These are phyloP conservation scores for Pogoniulus pusillus DNA, from an alignment of 2,797 vertebrate genomes.

Conservation along the genomic window DNA sequence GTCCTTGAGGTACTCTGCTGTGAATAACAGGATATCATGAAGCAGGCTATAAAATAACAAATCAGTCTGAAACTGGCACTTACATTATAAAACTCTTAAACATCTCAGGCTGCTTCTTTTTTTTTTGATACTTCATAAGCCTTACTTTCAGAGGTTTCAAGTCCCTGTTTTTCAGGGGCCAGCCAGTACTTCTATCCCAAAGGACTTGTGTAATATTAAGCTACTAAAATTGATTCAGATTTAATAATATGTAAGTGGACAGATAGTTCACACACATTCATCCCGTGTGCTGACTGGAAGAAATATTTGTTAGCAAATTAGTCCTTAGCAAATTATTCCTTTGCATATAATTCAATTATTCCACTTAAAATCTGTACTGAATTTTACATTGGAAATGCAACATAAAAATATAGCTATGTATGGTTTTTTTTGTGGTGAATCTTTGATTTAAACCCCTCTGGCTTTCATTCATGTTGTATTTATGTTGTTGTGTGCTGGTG, in stretches of 20 bases:
- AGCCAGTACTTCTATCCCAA: conserved; percentile 48
- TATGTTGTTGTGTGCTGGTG: neutral
- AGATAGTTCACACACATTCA: conserved; percentile 23
- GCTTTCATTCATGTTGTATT: too few species aligned
- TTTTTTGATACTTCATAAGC: conserved; percentile 58
- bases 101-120: conserved; percentile 7
- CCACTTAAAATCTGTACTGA: neutral
- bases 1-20: neutral
- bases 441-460: neutral
- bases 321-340: neutral
- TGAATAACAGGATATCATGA: conserved; percentile 29
- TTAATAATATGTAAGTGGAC: conserved; percentile 38
- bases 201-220: conserved; percentile 42
- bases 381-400: neutral
- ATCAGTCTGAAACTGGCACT: conserved; percentile 48
- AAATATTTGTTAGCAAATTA: conserved; percentile 17
- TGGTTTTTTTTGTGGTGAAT: neutral
- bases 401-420: neutral
- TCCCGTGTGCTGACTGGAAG: conserved; percentile 2
- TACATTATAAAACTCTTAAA: conserved; percentile 60
- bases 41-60: conserved; percentile 59
- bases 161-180: conserved; percentile 60
- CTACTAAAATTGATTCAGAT: conserved; percentile 65
- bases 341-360: neutral
- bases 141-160: conserved; percentile 59